These are phyloP conservation scores for Vipera ursinii DNA, from an alignment of 2,797 vertebrate genomes.

Conservation along the genomic window DNA sequence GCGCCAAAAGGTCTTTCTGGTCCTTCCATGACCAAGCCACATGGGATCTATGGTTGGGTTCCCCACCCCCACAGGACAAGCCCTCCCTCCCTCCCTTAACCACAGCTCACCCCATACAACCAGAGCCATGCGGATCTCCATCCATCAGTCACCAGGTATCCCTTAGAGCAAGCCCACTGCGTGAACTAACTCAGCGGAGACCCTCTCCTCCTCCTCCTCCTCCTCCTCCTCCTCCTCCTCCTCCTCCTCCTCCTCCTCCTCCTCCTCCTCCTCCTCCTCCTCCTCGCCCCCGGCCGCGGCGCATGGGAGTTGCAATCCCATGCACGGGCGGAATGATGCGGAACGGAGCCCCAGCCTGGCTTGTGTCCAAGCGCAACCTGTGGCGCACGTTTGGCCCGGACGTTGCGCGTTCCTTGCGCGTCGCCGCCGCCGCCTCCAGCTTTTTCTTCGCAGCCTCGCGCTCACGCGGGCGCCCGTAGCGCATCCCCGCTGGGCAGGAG, in stretches of 20 bases:
- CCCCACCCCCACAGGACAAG: not conserved
- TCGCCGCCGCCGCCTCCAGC: not conserved
- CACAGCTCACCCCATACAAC: not conserved
- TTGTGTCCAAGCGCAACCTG: not conserved
- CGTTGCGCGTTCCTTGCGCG: not conserved
- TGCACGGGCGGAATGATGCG: not conserved
- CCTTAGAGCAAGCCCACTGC: not conserved
- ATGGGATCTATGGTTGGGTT: not conserved
- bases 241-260: not conserved
- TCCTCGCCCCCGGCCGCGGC: not conserved
- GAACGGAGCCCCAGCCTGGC: not conserved
- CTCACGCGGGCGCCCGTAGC: not conserved
- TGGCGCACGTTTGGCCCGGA: not conserved
- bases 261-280: not conserved
- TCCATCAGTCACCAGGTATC: not conserved
- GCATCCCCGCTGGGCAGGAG: not conserved
- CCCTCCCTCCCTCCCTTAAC: not conserved
- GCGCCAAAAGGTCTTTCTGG: not conserved
- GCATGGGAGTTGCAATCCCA: not conserved
- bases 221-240: not conserved
- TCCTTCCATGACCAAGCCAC: not conserved
- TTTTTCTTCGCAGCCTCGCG: not conserved
- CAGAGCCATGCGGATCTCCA: not conserved
- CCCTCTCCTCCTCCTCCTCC: not conserved
- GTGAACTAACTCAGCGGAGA: not conserved